Percentiles rank a stretch among this genome's conserved stretches.
Evolutionary conservation across 2,797 vertebrate species (phyloP).

Genomic region (Pseudochaenichthys georgianus): DNA sequence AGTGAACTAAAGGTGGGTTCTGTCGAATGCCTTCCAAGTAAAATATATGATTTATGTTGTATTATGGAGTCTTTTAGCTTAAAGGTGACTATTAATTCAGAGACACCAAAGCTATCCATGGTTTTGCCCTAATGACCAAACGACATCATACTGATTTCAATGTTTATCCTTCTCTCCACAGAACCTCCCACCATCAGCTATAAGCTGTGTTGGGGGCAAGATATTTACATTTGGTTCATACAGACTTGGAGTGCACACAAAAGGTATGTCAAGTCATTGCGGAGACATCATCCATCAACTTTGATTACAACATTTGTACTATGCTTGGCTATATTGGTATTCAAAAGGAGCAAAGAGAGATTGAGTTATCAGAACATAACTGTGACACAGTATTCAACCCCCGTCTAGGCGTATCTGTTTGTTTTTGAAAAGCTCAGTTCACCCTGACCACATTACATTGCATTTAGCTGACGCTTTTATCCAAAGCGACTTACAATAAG

Average conservation of each 20-base stretch:
- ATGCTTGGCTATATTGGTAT: not conserved
- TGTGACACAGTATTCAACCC: not conserved
- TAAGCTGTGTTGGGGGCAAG: conserved; percentile 91
- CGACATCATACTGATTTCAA: not conserved
- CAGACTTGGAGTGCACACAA: conserved; percentile 96
- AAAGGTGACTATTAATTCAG: not conserved
- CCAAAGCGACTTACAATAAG: no score
- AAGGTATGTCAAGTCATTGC: conserved; percentile 85
- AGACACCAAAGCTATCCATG: not conserved
- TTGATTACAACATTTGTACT: not conserved
- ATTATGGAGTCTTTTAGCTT: not conserved
- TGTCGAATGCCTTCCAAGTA: not conserved
- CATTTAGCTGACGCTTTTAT: no score
- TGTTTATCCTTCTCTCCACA: conserved; percentile 59
- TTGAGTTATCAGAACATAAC: not conserved
- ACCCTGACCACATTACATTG: conserved; percentile 4
- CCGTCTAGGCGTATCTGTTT: conserved; percentile 16
- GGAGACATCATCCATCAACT: not conserved
- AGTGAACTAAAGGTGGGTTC: conserved; percentile 93
- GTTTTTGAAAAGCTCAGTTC: conserved; percentile 49
- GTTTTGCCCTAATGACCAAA: not conserved
- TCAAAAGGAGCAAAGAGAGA: not conserved
- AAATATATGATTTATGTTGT: not conserved
- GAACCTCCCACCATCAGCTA: conserved; percentile 92
- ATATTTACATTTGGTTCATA: conserved; percentile 99